These are phyloP conservation scores for Temnothorax nylanderi DNA, from an alignment of 1,140 invertebrate species.

Conservation along the genomic window DNA sequence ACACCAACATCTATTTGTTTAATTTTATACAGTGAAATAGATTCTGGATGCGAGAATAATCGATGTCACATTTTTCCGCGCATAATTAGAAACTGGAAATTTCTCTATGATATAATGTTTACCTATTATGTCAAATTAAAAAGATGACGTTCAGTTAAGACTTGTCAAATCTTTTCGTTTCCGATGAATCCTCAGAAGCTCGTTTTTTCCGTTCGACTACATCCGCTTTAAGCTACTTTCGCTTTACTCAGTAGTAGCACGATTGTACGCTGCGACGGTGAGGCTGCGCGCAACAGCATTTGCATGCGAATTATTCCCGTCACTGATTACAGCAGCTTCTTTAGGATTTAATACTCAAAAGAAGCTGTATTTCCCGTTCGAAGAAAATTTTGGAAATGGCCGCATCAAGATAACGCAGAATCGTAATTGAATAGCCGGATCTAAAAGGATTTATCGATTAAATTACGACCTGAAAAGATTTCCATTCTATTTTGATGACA, in stretches of 20 bases:
- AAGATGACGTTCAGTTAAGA: not conserved
- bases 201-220: not conserved
- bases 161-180: not conserved
- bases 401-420: not conserved
- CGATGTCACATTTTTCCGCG: not conserved
- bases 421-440: not conserved
- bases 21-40: not conserved
- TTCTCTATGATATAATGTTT: not conserved
- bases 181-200: too few relatives aligned
- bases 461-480: not conserved
- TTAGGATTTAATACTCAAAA: slow-evolving; percentile 8
- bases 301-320: slow-evolving; percentile 57
- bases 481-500: not conserved
- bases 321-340: slow-evolving; percentile 48
- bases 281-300: slow-evolving; percentile 12
- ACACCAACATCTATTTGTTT: slow-evolving; percentile 1
- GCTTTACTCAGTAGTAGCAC: slow-evolving; percentile 23
- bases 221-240: slow-evolving; percentile 48
- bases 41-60: not conserved
- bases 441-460: not conserved
- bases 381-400: not conserved
- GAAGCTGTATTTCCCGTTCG: not conserved
- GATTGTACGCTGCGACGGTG: not conserved
- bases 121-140: not conserved
- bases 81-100: not conserved